Conservation (phyloP, 2,797 vertebrate species). For the Alca torda region DNA sequence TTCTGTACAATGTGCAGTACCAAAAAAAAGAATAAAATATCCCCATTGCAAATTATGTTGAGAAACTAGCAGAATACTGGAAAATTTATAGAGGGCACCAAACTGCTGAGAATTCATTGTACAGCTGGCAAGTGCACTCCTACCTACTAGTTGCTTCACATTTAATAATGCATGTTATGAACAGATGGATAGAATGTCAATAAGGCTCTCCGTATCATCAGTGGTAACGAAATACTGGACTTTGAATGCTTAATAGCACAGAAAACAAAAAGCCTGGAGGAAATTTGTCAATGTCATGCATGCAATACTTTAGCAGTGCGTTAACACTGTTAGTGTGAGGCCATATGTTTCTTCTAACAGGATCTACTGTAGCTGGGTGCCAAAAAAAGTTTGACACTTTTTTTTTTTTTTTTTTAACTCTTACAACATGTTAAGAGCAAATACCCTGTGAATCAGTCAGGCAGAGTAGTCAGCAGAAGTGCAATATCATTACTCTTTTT, state of each 20-base stretch:
- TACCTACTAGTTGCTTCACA: slow-evolving; percentile 71
- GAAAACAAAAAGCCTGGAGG: slow-evolving; percentile 66
- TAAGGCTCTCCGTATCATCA: slow-evolving; percentile 57
- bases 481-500: not conserved
- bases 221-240: slow-evolving; percentile 68
- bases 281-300: slow-evolving; percentile 65
- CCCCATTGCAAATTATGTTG: not conserved
- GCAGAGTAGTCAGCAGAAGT: slow-evolving; percentile 1
- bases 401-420: not conserved
- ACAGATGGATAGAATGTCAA: slow-evolving; percentile 74
- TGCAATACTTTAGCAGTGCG: slow-evolving; percentile 56
- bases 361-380: slow-evolving; percentile 43
- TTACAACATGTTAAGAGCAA: slow-evolving; percentile 42
- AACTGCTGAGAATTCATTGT: slow-evolving; percentile 65
- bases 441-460: slow-evolving; percentile 4
- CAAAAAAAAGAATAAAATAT: not conserved
- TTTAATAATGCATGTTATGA: slow-evolving; percentile 74
- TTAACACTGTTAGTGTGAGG: slow-evolving; percentile 62
- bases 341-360: slow-evolving; percentile 68
- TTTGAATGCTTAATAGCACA: slow-evolving; percentile 69
- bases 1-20: not conserved
- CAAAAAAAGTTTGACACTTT: slow-evolving; percentile 34
- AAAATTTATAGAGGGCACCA: slow-evolving; percentile 65
- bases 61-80: slow-evolving; percentile 46
- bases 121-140: slow-evolving; percentile 69